Conservation (phyloP, 2,888 invertebrate species). For the Pomacea canaliculata region DNA sequence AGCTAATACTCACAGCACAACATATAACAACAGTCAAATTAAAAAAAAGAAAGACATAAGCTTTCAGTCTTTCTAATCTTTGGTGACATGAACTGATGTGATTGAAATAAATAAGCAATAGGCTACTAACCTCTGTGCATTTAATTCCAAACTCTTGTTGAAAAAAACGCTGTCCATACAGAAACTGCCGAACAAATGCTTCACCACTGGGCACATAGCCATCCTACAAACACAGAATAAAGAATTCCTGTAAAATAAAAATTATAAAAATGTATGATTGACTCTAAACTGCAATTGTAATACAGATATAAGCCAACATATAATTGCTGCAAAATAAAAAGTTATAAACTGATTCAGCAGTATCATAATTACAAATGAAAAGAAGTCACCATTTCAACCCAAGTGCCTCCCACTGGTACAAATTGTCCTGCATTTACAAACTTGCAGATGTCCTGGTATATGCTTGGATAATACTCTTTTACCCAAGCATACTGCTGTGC, state of each 20-base stretch:
- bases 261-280: no score
- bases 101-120: not conserved
- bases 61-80: no score
- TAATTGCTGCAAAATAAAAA: no score
- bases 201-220: conserved; percentile 71
- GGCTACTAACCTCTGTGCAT: conserved; percentile 68
- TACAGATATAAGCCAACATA: no score
- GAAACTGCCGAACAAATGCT: conserved; percentile 72
- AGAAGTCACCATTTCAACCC: conserved; percentile 72
- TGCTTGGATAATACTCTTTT: conserved; percentile 70
- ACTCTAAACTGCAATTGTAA: no score
- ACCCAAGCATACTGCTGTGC: conserved; percentile 73
- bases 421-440: conserved; percentile 68
- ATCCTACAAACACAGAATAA: conserved; percentile 47
- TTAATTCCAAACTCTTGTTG: conserved; percentile 70
- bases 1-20: no score
- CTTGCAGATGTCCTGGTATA: conserved; percentile 69
- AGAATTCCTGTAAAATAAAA: no score
- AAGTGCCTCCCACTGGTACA: conserved; percentile 72
- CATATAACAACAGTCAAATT: no score
- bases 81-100: no score
- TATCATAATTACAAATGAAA: no score
- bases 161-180: conserved; percentile 72
- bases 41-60: no score
- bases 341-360: no score